A percentile compares a stretch with the other conserved stretches of the same genome.
These are phyloP conservation scores for Chromobotia macracanthus DNA, from an alignment of 2,797 vertebrate genomes.

Conservation along the genomic window DNA sequence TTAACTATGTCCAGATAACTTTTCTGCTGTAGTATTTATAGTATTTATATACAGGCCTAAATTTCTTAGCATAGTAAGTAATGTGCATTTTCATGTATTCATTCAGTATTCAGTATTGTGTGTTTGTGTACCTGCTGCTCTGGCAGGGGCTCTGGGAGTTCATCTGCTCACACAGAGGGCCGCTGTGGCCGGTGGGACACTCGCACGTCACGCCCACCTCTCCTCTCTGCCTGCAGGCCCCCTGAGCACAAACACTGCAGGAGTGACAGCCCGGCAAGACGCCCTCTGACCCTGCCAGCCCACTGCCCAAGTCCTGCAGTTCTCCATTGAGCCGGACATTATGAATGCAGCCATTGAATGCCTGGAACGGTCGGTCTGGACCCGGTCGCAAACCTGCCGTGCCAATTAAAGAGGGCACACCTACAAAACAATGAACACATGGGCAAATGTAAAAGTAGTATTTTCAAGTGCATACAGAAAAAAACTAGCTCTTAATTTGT, in stretches of 20 bases:
- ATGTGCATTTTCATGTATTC: too few species aligned
- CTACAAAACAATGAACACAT: conserved; percentile 65
- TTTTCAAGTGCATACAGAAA: background rate
- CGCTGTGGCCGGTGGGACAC: conserved; percentile 86
- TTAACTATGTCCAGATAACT: too few species aligned
- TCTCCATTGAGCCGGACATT: conserved; percentile 93
- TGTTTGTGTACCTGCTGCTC: conserved; percentile 79
- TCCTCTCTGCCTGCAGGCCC: conserved; percentile 87
- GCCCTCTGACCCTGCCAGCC: conserved; percentile 79
- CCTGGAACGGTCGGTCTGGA: conserved; percentile 84
- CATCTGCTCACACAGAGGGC: conserved; percentile 88
- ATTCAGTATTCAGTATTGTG: too few species aligned
- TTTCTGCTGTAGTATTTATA: too few species aligned
- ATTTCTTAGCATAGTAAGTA: too few species aligned
- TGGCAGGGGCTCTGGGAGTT: conserved; percentile 80
- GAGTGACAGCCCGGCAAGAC: conserved; percentile 91
- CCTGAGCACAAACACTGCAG: conserved; percentile 91
- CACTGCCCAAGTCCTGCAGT: conserved; percentile 87
- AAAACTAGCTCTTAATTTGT: background rate
- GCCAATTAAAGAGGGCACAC: conserved; percentile 86
- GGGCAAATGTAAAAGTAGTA: background rate
- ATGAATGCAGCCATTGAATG: conserved; percentile 93
- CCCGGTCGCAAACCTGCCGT: conserved; percentile 87
- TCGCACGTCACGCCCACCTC: conserved; percentile 90
- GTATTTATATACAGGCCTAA: too few species aligned